These are phyloP conservation scores for Tapera naevia DNA, from an alignment of 2,797 vertebrate species.

Conservation along the genomic window DNA sequence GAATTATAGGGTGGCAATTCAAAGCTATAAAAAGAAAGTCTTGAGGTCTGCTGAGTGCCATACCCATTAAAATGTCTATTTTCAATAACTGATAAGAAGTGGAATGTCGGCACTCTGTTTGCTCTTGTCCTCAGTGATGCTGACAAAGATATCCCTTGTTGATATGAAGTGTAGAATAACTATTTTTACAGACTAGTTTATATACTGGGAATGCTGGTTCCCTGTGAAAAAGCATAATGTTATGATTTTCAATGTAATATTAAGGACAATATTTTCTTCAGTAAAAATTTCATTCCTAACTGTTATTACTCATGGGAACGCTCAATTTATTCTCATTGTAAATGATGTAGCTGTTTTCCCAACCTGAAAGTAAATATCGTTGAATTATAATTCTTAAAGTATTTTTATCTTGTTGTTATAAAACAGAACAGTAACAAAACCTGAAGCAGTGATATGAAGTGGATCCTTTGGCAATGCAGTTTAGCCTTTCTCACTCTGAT, in stretches of 20 bases:
- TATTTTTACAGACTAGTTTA: not conserved
- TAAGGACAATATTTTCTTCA: not conserved
- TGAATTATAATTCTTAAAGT: not conserved
- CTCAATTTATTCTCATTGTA: not conserved
- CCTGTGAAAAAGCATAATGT: not conserved
- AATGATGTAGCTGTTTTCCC: not conserved
- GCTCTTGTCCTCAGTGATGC: constrained; percentile 32
- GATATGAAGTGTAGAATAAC: not conserved
- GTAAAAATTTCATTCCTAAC: not conserved
- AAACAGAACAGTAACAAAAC: not conserved
- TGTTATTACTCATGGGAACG: not conserved
- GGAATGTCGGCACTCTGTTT: constrained; percentile 33
- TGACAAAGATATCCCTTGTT: constrained; percentile 34
- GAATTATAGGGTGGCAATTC: constrained; percentile 70
- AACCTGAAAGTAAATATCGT: not conserved
- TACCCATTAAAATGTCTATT: constrained; percentile 58
- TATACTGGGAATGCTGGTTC: not conserved
- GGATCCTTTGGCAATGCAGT: not conserved
- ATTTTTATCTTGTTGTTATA: not conserved
- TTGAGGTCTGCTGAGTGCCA: constrained; percentile 58
- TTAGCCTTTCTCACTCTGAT: not conserved
- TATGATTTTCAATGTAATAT: not conserved
- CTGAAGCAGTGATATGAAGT: not conserved
- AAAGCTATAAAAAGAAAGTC: constrained; percentile 64
- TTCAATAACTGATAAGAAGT: constrained; percentile 42